A percentile compares a stretch with the other conserved stretches of the same genome.
phyloP scores from a whole-genome alignment of 2,797 vertebrate species.

The Poecilia wingei region DNA sequence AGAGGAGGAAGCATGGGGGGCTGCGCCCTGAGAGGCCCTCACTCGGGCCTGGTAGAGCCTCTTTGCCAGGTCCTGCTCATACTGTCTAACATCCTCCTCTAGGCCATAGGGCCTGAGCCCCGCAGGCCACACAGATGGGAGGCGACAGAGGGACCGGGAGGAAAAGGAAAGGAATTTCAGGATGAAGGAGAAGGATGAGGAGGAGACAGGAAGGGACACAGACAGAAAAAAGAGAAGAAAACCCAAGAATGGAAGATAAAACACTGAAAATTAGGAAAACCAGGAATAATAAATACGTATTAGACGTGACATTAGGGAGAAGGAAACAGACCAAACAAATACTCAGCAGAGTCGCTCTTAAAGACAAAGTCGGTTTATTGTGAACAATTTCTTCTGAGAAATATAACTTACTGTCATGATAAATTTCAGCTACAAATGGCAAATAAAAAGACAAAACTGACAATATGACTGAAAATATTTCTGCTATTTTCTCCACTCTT shows the following conservation, averaged over 20 bases:
- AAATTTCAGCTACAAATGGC: no score
- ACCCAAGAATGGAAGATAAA: slow-evolving; percentile 72
- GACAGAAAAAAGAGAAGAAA: slow-evolving; percentile 63
- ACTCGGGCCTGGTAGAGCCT: slow-evolving; percentile 92
- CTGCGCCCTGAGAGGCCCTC: slow-evolving; percentile 82
- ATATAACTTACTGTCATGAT: no score
- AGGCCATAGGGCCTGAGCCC: slow-evolving; percentile 85
- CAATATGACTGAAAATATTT: no score
- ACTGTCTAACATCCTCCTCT: slow-evolving; percentile 94
- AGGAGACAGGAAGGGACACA: slow-evolving; percentile 49
- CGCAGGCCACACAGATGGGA: slow-evolving; percentile 37
- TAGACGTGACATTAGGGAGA: slow-evolving; percentile 38
- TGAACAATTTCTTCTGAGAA: no score
- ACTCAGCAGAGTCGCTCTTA: not conserved
- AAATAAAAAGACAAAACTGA: no score
- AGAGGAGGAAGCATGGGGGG: slow-evolving; percentile 69
- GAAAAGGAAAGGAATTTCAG: slow-evolving; percentile 64
- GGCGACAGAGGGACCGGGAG: slow-evolving; percentile 19
- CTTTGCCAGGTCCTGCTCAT: slow-evolving; percentile 95
- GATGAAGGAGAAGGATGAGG: slow-evolving; percentile 41
- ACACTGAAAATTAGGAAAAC: slow-evolving; percentile 59
- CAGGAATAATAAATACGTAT: slow-evolving; percentile 46
- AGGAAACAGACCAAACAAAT: slow-evolving; percentile 17
- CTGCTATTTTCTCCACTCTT: no score
- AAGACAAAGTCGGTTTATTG: not conserved